Base-by-base conservation (phyloP, 2,888 invertebrate species). In the Coelinius sp. region DNA sequence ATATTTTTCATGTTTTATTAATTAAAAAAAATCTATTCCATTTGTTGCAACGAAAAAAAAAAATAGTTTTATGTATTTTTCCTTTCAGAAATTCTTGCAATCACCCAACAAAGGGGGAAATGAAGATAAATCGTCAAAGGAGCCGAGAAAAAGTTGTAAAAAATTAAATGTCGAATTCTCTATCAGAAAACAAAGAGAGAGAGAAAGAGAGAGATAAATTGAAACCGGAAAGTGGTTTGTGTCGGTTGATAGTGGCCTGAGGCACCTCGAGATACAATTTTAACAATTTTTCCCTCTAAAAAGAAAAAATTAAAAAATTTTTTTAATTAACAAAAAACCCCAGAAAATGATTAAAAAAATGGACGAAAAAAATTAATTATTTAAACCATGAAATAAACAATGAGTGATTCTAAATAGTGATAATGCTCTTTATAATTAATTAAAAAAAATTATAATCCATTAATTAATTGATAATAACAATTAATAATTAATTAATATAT, bases 201-300 rank as follows among this genome's bases (percentile, higher is more conserved):
- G 52, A 52, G 7, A 44, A 38, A 35, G 27, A 63, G 35, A 27
- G 20, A 24, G 14, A 14, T 17, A 17, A 35, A 14, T 24, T 7
- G 12, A 46, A 53, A 65, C 59, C 68, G 64, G 66, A 72, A 70
- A 64, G 70, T 35, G 70, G 62, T 25, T 38, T 56, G 46, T 68
- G 69, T 46, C 46, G 22, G 59, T 49, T 70, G 64, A 20, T 44
- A 41, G 17, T 12, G 44, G 53, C n/a, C 41, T 12, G 67, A 12
- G 63, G 22, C 62, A 52, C 22, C n/a, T n/a, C 53, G 35, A 41
- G 53, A n/a, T 31, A 24, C 17, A n/a, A 56, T 27, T 56, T 27
- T 17, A 14, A 56, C 25, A 25, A 56, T 56, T 56, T 27, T 56
- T 17, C 14, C 14, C 14, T 59, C 17, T 20, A 31, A 31, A 14